phyloP scores from a whole-genome alignment of 2,797 vertebrate species.

The Coracias cyanogaster region DNA sequence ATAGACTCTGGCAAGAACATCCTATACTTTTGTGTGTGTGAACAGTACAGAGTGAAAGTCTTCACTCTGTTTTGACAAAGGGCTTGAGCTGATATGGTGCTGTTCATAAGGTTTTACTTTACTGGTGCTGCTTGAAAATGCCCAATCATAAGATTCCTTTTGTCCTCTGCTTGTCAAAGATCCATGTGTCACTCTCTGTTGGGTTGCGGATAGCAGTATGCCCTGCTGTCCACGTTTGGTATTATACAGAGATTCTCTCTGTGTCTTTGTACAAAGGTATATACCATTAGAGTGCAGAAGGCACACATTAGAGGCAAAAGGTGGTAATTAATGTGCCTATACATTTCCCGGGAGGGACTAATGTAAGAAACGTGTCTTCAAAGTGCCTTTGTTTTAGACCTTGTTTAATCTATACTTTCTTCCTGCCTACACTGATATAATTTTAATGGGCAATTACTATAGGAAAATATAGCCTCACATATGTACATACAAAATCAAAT shows the following conservation, averaged over 20 bases:
- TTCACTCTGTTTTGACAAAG: neutral
- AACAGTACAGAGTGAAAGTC: neutral
- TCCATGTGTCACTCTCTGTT: neutral
- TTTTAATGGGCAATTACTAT: slow-evolving; percentile 17
- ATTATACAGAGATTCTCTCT: neutral
- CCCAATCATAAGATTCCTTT: neutral
- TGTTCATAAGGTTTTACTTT: neutral
- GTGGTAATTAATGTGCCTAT: neutral
- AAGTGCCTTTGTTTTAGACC: slow-evolving; percentile 12
- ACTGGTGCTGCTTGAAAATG: neutral
- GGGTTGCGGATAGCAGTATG: neutral
- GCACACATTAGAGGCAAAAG: neutral
- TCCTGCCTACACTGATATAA: neutral
- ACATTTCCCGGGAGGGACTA: slow-evolving; percentile 14
- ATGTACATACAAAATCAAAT: neutral
- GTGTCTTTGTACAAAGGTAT: neutral
- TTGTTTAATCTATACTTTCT: slow-evolving; percentile 17
- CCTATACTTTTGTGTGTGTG: neutral
- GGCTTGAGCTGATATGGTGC: neutral
- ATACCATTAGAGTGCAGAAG: neutral
- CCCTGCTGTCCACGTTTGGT: neutral
- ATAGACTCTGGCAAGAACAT: neutral
- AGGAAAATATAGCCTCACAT: neutral
- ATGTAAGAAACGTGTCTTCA: neutral
- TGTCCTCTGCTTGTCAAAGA: neutral